Base-by-base conservation (phyloP, 2,888 invertebrate species). In the Corythucha ciliata region DNA sequence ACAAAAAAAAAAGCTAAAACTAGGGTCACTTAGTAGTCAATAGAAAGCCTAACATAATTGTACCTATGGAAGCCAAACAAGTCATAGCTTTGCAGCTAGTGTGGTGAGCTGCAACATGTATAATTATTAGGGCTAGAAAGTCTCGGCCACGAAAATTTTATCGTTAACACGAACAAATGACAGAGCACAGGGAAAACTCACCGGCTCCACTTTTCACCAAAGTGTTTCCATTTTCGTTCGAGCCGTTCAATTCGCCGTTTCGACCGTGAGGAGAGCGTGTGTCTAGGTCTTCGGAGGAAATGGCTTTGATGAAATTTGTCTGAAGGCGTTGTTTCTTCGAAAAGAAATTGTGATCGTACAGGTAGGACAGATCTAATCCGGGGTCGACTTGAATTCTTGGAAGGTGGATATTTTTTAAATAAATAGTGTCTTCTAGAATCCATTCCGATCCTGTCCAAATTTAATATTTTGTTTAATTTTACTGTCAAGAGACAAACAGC, bases 371-470 rank as follows among this genome's bases (percentile, higher is more conserved):
- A 66, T 89, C 89, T 41, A 89, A 74, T 68, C 86, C 83, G 41
- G 83, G 81, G 60, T 88, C 88, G 1, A 87, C 77, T 47, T 62
- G 62, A 14, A 87, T 85, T 46, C 86, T 71, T 0, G 88, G 89
- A 60, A 94, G 69, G 65, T 87, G 86, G 56, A 94, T 90, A 66
- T 94, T 93, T 66, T 88, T 83, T 62, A 97, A 69, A 60, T 93
- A 90, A 60, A 97, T 93, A 1, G 90, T 91, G 63, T 97, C 96
- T 67, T 97, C 96, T 10, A 93, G 71, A 37, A 93, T 76, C 96
- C 96, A 97, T 61, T 77, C 75, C 10, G 75, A 74, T 8, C 78
- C 69, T 68, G 41, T 4, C 14, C 33, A 22, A 4, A 49, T 7
- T 21, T 27, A 18, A 44, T 16, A 27, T 4, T 33, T 4, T 6